Evolutionary conservation across 2,797 vertebrate genomes (phyloP), one percentile per base, ranked within the genome.

Genomic region (Muscicapa comitata): DNA sequence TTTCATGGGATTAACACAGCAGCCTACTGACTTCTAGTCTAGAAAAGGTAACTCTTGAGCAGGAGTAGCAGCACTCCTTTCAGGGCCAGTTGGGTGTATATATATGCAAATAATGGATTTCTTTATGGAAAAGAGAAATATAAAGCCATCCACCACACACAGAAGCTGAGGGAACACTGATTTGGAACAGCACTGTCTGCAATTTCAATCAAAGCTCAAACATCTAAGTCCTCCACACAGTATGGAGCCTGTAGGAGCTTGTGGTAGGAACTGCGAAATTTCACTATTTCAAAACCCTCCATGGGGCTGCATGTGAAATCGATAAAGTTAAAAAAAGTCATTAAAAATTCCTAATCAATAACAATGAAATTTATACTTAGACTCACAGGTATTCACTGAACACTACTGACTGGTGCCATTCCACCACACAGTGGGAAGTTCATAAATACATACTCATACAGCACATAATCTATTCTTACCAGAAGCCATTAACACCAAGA

Each of bases 11-110:
- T 84, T 45, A 78, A 58, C 40, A 58, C 6, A 25, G 24, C 25
- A 78, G 28, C 26, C n/a, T 29, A 28, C 26, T 13, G 31, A 92
- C 40, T 94, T 86, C 54, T 48, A 57, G 35, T 29, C 53, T 43
- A 54, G 35, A 7, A 77, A 20, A 89, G 8, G 25, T 9, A 82
- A 62, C 4, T 18, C 25, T 43, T 0, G 0, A 62, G 24, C 62
- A 78, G 54, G 17, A 88, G 40, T 17, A 59, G 28, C 3, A 24
- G 38, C 43, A 55, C 9, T 54, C 11, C 43, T 51, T 70, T 55
- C 28, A 59, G 29, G 6, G 16, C 8, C 43, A 38, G 10, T 10
- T 7, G 54, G 23, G 17, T 50, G 17, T 43, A 6, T 2, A 38
- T 28, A 7, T 8, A 42, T 1, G 5, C 9, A 68, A 66, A 29